These are phyloP conservation scores for Crax fasciolata DNA, from an alignment of 2,797 vertebrate genomes.

Conservation along the genomic window DNA sequence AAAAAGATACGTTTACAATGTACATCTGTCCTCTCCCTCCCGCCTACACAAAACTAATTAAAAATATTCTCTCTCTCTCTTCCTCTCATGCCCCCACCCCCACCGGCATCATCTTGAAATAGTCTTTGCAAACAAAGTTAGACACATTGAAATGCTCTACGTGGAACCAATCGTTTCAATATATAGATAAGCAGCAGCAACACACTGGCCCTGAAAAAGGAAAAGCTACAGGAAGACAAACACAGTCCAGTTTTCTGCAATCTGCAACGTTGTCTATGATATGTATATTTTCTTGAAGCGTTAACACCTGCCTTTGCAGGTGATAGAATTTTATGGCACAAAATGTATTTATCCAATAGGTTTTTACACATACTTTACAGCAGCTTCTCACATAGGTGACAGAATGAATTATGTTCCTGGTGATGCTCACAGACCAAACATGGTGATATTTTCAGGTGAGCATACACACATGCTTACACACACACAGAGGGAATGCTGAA, in stretches of 20 bases:
- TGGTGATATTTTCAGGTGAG: not conserved
- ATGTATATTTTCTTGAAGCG: not conserved
- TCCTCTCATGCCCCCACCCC: constrained; percentile 20
- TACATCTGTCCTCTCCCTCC: constrained; percentile 30
- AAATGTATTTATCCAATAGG: not conserved
- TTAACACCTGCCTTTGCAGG: constrained; percentile 46
- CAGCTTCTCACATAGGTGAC: constrained; percentile 17
- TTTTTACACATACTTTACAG: constrained; percentile 31
- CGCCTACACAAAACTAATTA: constrained; percentile 64
- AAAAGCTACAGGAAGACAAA: not conserved
- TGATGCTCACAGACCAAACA: not conserved
- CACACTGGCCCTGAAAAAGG: not conserved
- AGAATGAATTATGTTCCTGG: not conserved
- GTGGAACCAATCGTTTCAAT: constrained; percentile 39
- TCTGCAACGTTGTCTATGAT: not conserved
- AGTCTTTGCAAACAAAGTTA: constrained; percentile 66
- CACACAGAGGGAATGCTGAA: not conserved
- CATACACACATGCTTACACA: not conserved
- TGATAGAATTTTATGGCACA: constrained; percentile 23
- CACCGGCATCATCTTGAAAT: constrained; percentile 42
- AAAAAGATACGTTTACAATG: not conserved
- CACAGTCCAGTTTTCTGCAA: not conserved
- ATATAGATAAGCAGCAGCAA: constrained; percentile 41
- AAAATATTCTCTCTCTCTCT: constrained; percentile 50
- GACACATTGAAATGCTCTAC: not conserved